Conservation (phyloP, 2,113 vertebrate genomes). For the Thermophis baileyi region DNA sequence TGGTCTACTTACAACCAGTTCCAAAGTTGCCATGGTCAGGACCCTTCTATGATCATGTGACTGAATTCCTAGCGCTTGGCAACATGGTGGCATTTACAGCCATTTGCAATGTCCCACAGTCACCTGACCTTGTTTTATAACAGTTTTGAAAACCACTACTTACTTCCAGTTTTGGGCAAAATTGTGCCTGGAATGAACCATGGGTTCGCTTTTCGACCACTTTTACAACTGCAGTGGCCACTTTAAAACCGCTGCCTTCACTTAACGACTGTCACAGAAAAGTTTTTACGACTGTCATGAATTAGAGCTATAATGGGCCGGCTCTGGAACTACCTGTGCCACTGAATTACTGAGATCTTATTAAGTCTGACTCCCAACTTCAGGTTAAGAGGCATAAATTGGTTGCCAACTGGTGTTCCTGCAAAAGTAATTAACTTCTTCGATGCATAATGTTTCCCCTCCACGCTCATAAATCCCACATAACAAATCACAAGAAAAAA, state of each 20-base stretch:
- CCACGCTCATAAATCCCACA: slow-evolving; percentile 57
- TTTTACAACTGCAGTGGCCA: not conserved
- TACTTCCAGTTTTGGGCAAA: not conserved
- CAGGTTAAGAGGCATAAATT: slow-evolving; percentile 46
- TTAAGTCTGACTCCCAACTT: slow-evolving; percentile 38
- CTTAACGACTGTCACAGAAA: not conserved
- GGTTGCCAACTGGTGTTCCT: slow-evolving; percentile 52
- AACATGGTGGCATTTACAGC: no score
- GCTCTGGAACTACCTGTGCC: not conserved
- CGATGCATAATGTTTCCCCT: slow-evolving; percentile 42
- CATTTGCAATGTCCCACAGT: no score
- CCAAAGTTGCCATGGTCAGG: no score
- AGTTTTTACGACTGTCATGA: not conserved
- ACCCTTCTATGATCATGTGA: no score
- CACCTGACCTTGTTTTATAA: no score
- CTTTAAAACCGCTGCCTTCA: not conserved
- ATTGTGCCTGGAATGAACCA: rapidly evolving
- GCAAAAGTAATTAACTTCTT: slow-evolving; percentile 61
- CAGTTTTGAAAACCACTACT: not conserved
- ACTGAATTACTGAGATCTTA: slow-evolving; percentile 22
- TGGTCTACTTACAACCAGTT: no score
- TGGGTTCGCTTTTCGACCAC: not conserved
- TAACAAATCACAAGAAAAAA: slow-evolving; percentile 45
- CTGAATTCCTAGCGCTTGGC: no score
- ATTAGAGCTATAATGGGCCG: no score